Evolutionary conservation across 2,888 invertebrate genomes (phyloP), one percentile per base, ranked within the genome.

Genomic region (Smittia sp.): DNA sequence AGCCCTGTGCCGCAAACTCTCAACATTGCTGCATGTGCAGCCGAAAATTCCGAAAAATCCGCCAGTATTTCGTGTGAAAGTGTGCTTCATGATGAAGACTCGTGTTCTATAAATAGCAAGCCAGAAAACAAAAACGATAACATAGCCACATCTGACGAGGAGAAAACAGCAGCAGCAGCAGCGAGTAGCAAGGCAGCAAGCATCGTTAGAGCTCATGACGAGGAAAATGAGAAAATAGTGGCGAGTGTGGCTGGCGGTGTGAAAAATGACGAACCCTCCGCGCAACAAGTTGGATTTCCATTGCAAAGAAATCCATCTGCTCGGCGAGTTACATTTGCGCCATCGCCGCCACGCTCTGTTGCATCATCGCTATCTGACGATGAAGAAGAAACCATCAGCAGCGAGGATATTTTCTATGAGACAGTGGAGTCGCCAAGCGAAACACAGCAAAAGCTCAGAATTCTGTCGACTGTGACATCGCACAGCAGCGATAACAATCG

Each of bases 381-480:
- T 2, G 72, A 70, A 13, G 70, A 70, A 11, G 58, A 72, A 24
- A 62, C 58, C 13, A 39, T 46, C n/a, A 69, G 72, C 18, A 32
- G 32, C 32, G 72, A 72, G 3, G 72, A 72, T 39, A 72, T 72
- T 62, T 72, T 62, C 27, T 72, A 72, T 41, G 72, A 72, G 24
- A 39, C 72, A 22, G 18, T 22, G 6, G 62, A 72, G 15, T 58
- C 58, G 15, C 39, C 72, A 13, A 62, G 18, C 32, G 58, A 70
- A 20, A 58, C 18, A 4, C 70, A 70, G 32, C 32, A 32, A 32
- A 58, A 72, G 22, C n/a, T 72, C 2, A 13, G 18, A 20, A 72
- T 72, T 62, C 38, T 72, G 25, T 72, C 72, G 22, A 72, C 72
- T 4, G 20, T 72, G 1, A 72, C 72, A n/a, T 72, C 72, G 41